Conservation (phyloP, 2,888 invertebrate genomes). For the Hypercompe scribonia region DNA sequence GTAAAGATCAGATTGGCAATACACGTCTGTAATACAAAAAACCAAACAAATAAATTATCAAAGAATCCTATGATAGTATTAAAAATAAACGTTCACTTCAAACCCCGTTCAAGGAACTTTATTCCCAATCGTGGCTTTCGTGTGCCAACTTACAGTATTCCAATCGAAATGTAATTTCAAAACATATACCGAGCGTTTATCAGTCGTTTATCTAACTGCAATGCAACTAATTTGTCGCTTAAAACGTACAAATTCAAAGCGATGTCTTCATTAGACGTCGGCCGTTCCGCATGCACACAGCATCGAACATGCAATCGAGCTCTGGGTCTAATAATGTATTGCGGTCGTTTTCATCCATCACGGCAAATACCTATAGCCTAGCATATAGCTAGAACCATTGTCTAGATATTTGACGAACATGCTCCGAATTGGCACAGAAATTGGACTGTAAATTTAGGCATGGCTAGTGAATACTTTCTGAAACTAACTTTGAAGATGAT, state of each 20-base stretch:
- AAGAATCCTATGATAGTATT: too few relatives aligned
- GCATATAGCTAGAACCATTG: slow-evolving; percentile 20
- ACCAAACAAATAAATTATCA: too few relatives aligned
- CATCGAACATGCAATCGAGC: slow-evolving; percentile 68
- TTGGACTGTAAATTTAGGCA: background rate
- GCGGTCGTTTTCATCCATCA: slow-evolving; percentile 65
- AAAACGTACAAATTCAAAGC: slow-evolving; percentile 49
- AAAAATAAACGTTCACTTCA: background rate
- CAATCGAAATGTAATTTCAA: background rate
- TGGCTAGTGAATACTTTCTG: background rate
- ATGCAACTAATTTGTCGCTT: slow-evolving; percentile 42
- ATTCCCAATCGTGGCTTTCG: background rate
- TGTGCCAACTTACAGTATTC: background rate
- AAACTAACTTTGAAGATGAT: background rate
- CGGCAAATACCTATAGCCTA: slow-evolving; percentile 56
- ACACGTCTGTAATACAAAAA: too few relatives aligned
- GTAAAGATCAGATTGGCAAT: too few relatives aligned
- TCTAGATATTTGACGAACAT: slow-evolving; percentile 32
- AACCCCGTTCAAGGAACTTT: background rate
- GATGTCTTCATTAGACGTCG: slow-evolving; percentile 60
- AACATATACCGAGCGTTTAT: slow-evolving; percentile 2
- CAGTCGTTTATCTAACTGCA: slow-evolving; percentile 12
- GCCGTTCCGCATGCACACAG: slow-evolving; percentile 68
- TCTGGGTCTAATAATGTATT: slow-evolving; percentile 67
- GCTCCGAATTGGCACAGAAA: slow-evolving; percentile 15